Conservation (phyloP, 1,140 invertebrate genomes). For the Listronotus bonariensis region DNA sequence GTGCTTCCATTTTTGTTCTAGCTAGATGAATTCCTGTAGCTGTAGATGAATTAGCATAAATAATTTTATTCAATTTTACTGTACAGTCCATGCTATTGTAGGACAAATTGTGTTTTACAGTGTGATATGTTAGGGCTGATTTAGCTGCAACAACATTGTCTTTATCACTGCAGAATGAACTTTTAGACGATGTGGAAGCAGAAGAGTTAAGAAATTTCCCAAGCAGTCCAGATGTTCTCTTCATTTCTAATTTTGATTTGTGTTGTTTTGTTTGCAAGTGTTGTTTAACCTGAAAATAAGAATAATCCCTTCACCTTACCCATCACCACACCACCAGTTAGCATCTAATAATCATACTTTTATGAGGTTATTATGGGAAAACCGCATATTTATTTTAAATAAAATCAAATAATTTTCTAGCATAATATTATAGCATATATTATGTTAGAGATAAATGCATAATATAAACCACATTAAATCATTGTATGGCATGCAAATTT, state of each 20-base stretch:
- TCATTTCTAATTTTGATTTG: constrained; percentile 22
- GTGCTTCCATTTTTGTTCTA: constrained; percentile 19
- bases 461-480: no score
- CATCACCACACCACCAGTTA: constrained; percentile 2
- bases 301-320: background rate
- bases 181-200: constrained; percentile 15
- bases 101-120: constrained; percentile 47
- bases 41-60: constrained; percentile 36
- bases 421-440: no score
- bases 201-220: constrained; percentile 23
- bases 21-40: constrained; percentile 16
- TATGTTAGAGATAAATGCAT: no score
- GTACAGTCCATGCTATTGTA: constrained; percentile 40
- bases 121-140: constrained; percentile 45
- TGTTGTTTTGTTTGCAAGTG: constrained; percentile 13
- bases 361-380: no score
- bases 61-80: constrained; percentile 44
- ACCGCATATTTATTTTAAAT: no score
- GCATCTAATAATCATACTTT: no score
- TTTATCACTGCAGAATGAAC: constrained; percentile 19
- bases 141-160: constrained; percentile 28
- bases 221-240: constrained; percentile 21
- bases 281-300: constrained; percentile 15
- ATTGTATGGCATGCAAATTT: no score
- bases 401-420: no score